Evolutionary conservation across 2,888 invertebrate species (phyloP), one percentile per base, ranked within the genome.

Genomic region (Furcula furcula): DNA sequence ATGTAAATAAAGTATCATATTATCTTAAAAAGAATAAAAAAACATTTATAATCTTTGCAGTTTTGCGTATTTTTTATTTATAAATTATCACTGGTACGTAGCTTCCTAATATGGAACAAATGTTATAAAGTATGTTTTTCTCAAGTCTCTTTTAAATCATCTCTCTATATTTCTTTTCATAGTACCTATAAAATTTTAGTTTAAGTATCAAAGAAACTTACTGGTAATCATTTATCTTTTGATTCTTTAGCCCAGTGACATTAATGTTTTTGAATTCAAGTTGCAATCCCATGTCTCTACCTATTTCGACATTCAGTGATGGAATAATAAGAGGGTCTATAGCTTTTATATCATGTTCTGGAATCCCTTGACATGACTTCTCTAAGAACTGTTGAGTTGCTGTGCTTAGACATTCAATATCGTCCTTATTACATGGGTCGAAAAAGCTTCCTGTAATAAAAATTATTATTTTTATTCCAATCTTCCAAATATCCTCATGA

Each of bases 221-320:
- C 84, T 67, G 59, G 37, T 82, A 79, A 19, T 76, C 68, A 0
- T 67, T 65, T 34, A 84, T 68, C 31, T 70, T 59, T 43, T 72
- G 73, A 29, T 70, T 57, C 36, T 69, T 80, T 32, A 86, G 42
- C 18, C 85, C 85, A 1, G 70, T 70, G 4, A 85, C 47, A n/a
- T 48, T 73, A 4, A 82, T 29, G 38, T 83, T 75, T 26, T 59
- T 73, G 14, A 72, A 72, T 15, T 68, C 64, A 20, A 78, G 51
- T 10, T 46, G 41, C 0, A 76, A 22, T 1, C 65, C 69, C 18
- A 65, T 42, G 4, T 46, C 54, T 7, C 69, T 53, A 12, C 60
- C 57, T 0, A 68, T 50, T 6, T 46, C 34, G 3, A 67, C 34
- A 2, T 68, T 65, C 13, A 76, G 33, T n/a, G 64, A 55, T 1